A percentile compares a stretch with the other conserved stretches of the same genome.
phyloP scores from a whole-genome alignment of 2,113 vertebrate genomes.

The Atractosteus spatula region DNA sequence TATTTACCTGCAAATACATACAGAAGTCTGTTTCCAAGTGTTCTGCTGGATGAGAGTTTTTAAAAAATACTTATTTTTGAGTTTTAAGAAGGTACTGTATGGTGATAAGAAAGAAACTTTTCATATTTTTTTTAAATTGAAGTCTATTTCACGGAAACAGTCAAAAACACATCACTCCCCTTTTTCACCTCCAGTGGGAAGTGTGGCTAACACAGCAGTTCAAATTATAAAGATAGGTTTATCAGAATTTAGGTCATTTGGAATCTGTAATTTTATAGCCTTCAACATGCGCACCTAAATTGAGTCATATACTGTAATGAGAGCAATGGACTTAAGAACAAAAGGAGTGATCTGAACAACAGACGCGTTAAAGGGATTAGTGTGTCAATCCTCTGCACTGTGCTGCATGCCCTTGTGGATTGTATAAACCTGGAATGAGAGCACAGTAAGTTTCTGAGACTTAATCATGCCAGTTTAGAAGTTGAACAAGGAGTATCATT shows the following conservation, averaged over 20 bases:
- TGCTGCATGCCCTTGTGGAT: conserved; percentile 48
- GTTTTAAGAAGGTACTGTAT: too few species aligned
- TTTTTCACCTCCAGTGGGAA: too few species aligned
- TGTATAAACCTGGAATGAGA: conserved; percentile 52
- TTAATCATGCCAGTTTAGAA: conserved; percentile 33
- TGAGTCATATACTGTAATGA: conserved; percentile 39
- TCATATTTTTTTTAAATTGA: too few species aligned
- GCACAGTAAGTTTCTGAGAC: conserved; percentile 52
- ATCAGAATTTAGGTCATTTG: background rate
- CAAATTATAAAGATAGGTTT: background rate
- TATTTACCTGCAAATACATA: too few species aligned
- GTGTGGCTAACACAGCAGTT: too few species aligned
- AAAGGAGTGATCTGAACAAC: conserved; percentile 52
- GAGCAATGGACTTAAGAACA: conserved; percentile 61
- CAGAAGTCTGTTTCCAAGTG: too few species aligned
- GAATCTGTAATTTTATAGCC: background rate
- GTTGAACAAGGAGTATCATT: conserved; percentile 29
- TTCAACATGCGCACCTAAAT: conserved; percentile 31
- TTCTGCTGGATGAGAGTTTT: too few species aligned
- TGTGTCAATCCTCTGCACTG: conserved; percentile 51
- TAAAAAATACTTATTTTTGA: too few species aligned
- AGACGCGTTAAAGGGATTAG: conserved; percentile 53
- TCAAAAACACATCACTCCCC: too few species aligned
- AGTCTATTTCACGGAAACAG: too few species aligned
- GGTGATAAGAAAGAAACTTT: too few species aligned